Conservation (phyloP, 2,113 vertebrate genomes). For the Alethe castanea region DNA sequence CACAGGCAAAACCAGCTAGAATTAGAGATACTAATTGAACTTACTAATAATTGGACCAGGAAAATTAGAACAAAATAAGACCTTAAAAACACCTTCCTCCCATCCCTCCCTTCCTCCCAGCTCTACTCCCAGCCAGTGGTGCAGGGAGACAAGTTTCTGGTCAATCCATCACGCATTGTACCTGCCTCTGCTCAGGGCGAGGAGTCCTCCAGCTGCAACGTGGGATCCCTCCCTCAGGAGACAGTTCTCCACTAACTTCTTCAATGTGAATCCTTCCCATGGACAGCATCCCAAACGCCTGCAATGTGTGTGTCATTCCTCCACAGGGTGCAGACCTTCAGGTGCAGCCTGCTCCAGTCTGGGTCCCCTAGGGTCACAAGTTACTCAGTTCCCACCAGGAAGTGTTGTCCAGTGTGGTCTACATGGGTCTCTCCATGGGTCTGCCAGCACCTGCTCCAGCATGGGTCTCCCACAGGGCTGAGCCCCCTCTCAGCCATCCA, state of each 20-base stretch:
- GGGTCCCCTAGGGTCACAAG: not conserved
- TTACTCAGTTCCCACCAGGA: not conserved
- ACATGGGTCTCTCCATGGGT: not conserved
- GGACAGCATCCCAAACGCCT: not conserved
- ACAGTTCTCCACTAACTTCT: not conserved
- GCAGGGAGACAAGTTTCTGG: not conserved
- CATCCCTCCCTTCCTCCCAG: not conserved
- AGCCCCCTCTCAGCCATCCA: not conserved
- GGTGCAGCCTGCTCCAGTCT: too few relatives aligned
- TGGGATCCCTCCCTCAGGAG: rapidly evolving
- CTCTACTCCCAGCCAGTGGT: not conserved
- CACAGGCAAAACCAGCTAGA: not conserved
- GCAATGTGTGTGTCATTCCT: not conserved
- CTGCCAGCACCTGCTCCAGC: not conserved
- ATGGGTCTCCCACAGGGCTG: rapidly evolving
- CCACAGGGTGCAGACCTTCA: not conserved
- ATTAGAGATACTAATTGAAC: not conserved
- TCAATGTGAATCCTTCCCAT: not conserved
- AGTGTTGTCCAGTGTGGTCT: rapidly evolving
- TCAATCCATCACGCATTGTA: not conserved
- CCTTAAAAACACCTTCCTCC: not conserved
- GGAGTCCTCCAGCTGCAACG: not conserved
- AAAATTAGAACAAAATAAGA: not conserved
- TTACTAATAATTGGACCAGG: not conserved
- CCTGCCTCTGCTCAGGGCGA: not conserved